Percentiles rank a stretch among this genome's conserved stretches.
Evolutionary conservation across 2,888 invertebrate species (phyloP).

Genomic region (Glaucopsyche alexis): DNA sequence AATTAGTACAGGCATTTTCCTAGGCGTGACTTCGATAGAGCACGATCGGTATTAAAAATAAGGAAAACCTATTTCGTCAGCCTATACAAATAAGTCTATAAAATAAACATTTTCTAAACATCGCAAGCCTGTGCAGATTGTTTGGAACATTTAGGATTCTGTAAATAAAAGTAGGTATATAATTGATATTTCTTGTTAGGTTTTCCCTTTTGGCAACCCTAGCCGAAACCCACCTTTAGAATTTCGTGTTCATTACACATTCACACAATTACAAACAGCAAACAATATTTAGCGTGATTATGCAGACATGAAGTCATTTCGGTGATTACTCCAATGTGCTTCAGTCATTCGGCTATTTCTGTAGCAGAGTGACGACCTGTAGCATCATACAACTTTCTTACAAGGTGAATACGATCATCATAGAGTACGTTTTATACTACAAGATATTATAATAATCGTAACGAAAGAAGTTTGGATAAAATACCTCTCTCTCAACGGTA

Average conservation of each 20-base stretch:
- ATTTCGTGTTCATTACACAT: neutral
- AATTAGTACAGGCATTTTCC: neutral
- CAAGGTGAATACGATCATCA: neutral
- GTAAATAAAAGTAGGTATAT: too few species aligned
- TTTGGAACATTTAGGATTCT: too few species aligned
- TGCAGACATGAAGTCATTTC: neutral
- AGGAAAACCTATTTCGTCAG: neutral
- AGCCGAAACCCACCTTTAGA: neutral
- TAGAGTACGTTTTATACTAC: too few species aligned
- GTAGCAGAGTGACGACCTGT: neutral
- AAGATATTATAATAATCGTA: too few species aligned
- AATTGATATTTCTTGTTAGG: neutral
- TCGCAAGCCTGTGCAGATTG: too few species aligned
- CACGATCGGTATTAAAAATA: constrained; percentile 1
- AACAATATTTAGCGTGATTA: constrained; percentile 1
- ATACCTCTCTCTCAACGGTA: too few species aligned
- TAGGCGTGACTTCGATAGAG: constrained; percentile 8
- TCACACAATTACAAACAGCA: constrained; percentile 6
- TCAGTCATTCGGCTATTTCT: neutral
- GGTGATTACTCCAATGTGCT: constrained; percentile 1
- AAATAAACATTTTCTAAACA: too few species aligned
- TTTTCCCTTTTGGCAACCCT: neutral
- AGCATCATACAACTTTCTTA: neutral
- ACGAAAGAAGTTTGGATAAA: too few species aligned
- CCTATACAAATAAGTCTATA: too few species aligned